Percentiles rank a stretch among this genome's conserved stretches.
Evolutionary conservation across 2,888 invertebrate genomes (phyloP).

Genomic region (Ectropis crepuscularia): DNA sequence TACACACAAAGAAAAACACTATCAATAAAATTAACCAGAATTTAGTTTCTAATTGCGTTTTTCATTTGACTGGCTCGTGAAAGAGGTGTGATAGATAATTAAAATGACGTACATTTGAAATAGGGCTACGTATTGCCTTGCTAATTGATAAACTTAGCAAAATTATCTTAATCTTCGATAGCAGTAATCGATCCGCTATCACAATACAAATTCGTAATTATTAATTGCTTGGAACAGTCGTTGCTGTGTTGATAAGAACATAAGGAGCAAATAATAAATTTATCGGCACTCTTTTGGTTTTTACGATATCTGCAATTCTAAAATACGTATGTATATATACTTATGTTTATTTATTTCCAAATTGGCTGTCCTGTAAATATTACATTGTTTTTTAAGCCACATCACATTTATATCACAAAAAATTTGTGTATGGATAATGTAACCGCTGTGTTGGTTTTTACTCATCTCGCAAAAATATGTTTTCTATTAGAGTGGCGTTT

Average conservation of each 20-base stretch:
- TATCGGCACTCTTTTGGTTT: not conserved
- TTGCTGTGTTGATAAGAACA: slow-evolving; percentile 6
- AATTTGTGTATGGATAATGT: no score
- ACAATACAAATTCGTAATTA: not conserved
- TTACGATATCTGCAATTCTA: not conserved
- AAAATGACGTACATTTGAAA: slow-evolving; percentile 5
- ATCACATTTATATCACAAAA: no score
- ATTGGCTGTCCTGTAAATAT: no score
- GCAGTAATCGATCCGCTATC: slow-evolving; percentile 1
- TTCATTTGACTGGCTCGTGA: slow-evolving; percentile 8
- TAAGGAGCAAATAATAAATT: not conserved
- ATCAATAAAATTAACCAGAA: not conserved
- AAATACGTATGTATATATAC: no score
- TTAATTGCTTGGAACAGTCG: slow-evolving; percentile 3
- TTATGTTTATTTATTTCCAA: no score
- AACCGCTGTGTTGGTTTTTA: no score
- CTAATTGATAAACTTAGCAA: slow-evolving; percentile 4
- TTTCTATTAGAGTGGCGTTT: no score
- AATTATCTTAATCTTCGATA: not conserved
- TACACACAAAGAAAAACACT: no score
- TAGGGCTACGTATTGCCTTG: slow-evolving; percentile 4
- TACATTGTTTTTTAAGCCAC: no score
- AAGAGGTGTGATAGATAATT: slow-evolving; percentile 19
- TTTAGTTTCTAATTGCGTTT: not conserved
- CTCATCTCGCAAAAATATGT: no score